phyloP scores from a whole-genome alignment of 2,113 vertebrate species.

The Acinonyx jubatus region DNA sequence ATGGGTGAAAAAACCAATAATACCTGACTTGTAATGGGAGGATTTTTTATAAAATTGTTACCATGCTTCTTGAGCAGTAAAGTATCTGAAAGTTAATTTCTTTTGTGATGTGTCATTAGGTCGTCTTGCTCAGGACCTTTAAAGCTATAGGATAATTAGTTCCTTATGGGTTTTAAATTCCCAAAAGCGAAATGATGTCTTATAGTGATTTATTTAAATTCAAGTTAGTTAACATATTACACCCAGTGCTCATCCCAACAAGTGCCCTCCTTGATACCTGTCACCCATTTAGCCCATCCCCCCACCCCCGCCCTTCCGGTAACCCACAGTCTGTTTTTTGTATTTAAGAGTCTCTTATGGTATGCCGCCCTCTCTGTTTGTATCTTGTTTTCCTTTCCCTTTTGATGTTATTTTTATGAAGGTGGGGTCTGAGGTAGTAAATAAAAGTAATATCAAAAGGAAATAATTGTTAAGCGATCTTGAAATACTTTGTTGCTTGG shows the following conservation, averaged over 20 bases:
- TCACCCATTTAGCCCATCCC: too few species aligned
- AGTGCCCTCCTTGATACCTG: too few species aligned
- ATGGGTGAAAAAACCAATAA: not conserved
- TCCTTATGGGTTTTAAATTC: not conserved
- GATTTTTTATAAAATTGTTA: slow-evolving; percentile 21
- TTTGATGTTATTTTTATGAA: slow-evolving; percentile 7
- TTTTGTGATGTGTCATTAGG: not conserved
- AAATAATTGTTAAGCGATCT: not conserved
- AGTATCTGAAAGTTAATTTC: not conserved
- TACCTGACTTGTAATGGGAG: not conserved
- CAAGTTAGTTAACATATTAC: too few species aligned
- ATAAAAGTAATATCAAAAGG: not conserved
- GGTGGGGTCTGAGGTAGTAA: not conserved
- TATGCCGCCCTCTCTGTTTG: too few species aligned
- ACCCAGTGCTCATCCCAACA: too few species aligned
- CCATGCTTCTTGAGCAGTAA: not conserved
- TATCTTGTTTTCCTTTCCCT: too few species aligned
- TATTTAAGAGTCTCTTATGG: too few species aligned
- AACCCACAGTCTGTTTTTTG: too few species aligned
- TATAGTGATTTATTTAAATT: not conserved
- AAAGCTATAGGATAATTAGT: not conserved
- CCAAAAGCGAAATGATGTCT: not conserved
- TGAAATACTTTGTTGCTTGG: not conserved
- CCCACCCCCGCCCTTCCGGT: too few species aligned
- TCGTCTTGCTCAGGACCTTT: not conserved